Base-by-base conservation (phyloP, 2,888 invertebrate species). In the Lasioglossum figueresi region DNA sequence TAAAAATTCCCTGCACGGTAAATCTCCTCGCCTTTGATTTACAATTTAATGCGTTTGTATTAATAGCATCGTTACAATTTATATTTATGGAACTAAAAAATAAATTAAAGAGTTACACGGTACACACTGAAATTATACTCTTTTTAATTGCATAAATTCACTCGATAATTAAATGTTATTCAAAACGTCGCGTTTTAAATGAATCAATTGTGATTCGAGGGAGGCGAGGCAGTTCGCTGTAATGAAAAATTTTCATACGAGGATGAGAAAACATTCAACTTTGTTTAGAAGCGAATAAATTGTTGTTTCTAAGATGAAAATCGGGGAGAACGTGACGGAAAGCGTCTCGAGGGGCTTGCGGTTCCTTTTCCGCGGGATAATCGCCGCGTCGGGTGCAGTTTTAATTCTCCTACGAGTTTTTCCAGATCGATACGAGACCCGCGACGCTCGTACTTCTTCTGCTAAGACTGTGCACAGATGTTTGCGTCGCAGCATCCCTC, bases 391-490 rank as follows among this genome's bases (percentile, higher is more conserved):
- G 12, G 27, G 14, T 27, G 59, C 27, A 27, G 59, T 59, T 59
- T 59, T 59, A 59, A 59, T 59, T 59, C 59, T 27, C 27, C 59
- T 12, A 27, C 59, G 59, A 59, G 27, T 59, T 59, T 59, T 59
- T 59, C 59, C 14, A 27, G 59, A 59, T 59, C 59, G 59, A 59
- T 59, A 59, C 59, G 59, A 59, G 27, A 59, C n/a, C 27, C n/a
- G 59, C 59, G n/a, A 27, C 27, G 59, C 59, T 27, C 48, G 48
- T 52, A 52, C 48, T 8, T 52, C 48, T 52, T 23, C 48, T 8
- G 48, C 19, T 8, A 52, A 23, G 48, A 23, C 48, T 23, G 48
- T 52, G 48, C 48, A 52, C 48, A 52, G 48, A 52, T 52, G 48
- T 52, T 59, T 59, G 27, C 56, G 56, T 59, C 56, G 56, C 14